phyloP scores from a whole-genome alignment of 2,113 vertebrate genomes.

The Varanus komodoensis region DNA sequence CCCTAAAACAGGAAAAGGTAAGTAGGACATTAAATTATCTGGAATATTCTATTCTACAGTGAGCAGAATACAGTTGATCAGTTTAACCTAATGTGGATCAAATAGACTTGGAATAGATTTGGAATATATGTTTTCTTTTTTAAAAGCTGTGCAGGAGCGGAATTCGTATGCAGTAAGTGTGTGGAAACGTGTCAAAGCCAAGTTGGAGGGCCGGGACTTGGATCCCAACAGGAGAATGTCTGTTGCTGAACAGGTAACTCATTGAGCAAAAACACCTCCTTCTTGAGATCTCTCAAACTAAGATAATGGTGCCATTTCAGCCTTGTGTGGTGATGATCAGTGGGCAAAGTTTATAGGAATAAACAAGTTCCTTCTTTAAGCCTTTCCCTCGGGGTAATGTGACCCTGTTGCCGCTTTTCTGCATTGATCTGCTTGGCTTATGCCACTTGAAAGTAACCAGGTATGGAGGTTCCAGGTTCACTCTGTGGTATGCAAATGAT shows the following conservation, averaged over 20 bases:
- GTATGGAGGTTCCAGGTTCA: background rate
- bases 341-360: background rate
- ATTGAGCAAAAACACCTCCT: background rate
- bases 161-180: conserved; percentile 99
- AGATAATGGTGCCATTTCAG: background rate
- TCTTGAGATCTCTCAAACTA: background rate
- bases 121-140: conserved; percentile 24
- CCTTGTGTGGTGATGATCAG: background rate
- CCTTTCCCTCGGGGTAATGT: no score
- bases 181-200: conserved; percentile 99
- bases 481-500: background rate
- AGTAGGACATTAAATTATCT: background rate
- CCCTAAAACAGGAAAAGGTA: conserved; percentile 99
- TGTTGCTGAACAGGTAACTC: conserved; percentile 93
- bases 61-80: background rate
- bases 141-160: conserved; percentile 94
- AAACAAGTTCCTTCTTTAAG: background rate
- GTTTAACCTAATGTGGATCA: background rate
- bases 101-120: background rate
- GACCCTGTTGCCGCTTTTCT: background rate
- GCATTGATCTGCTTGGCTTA: background rate
- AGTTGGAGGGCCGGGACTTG: conserved; percentile 96
- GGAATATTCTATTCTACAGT: background rate
- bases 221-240: conserved; percentile 98
- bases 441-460: background rate